Evolutionary conservation across 2,113 vertebrate species (phyloP).

Genomic region (Anser cygnoides): DNA sequence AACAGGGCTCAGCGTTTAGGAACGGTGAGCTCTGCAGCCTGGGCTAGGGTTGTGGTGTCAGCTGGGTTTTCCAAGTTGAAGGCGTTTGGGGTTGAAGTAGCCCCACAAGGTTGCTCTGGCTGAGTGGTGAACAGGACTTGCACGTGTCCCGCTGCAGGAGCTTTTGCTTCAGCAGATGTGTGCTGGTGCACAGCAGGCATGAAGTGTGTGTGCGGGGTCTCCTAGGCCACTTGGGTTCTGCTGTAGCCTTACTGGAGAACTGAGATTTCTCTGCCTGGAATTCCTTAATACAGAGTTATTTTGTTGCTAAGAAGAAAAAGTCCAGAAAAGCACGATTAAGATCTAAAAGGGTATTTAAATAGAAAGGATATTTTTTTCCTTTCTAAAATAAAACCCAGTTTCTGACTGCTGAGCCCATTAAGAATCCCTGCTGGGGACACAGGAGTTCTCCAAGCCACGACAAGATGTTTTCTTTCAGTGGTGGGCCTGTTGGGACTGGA

Average conservation of each 20-base stretch:
- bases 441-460: background rate
- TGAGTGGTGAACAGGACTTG: background rate
- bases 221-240: background rate
- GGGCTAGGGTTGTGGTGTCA: background rate
- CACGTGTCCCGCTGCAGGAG: background rate
- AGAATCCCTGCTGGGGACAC: background rate
- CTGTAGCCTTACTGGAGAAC: background rate
- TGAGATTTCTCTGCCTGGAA: background rate
- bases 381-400: background rate
- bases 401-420: background rate
- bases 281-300: background rate
- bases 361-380: background rate
- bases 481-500: slow-evolving; percentile 46
- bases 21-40: background rate
- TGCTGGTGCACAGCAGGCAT: background rate
- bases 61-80: background rate
- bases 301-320: background rate
- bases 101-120: background rate
- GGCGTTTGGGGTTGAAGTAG: background rate
- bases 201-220: background rate
- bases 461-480: background rate
- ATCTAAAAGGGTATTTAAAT: background rate
- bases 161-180: background rate
- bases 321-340: background rate
- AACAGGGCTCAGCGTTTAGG: background rate